phyloP scores from a whole-genome alignment of 53 echinoderm and acorn worm genomes.

The Echinometra lucunter region DNA sequence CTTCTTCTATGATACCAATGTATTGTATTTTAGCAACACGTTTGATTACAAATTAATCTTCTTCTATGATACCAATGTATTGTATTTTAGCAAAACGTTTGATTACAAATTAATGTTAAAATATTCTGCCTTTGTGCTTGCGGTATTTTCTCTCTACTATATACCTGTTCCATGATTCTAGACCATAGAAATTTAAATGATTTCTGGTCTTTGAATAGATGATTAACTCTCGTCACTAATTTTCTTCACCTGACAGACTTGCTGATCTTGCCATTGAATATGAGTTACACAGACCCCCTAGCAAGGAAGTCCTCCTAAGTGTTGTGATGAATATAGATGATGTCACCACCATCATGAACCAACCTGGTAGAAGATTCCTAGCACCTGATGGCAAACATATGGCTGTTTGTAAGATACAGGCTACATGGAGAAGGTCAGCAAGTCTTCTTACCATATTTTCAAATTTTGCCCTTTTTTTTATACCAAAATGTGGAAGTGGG shows the following conservation, averaged over 20 bases:
- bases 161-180: too few relatives aligned
- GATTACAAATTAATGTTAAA: too few relatives aligned
- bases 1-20: too few relatives aligned
- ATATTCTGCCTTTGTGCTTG: too few relatives aligned
- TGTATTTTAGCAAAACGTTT: too few relatives aligned
- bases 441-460: background rate
- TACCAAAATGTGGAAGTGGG: background rate
- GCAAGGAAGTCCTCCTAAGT: conserved; percentile 78
- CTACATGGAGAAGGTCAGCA: conserved; percentile 86
- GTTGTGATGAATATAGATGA: conserved; percentile 92
- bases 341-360: conserved; percentile 79
- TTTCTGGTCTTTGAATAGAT: too few relatives aligned
- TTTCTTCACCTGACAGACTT: conserved; percentile 64
- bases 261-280: conserved; percentile 95
- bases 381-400: conserved; percentile 84
- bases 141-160: too few relatives aligned
- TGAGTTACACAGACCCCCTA: conserved; percentile 88
- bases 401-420: conserved; percentile 90
- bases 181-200: too few relatives aligned
- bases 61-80: too few relatives aligned
- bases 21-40: too few relatives aligned
- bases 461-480: background rate
- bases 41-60: too few relatives aligned
- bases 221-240: background rate
- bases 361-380: conserved; percentile 89